Base-by-base conservation (phyloP, 2,113 vertebrate species). In the Larimichthys polyactis region DNA sequence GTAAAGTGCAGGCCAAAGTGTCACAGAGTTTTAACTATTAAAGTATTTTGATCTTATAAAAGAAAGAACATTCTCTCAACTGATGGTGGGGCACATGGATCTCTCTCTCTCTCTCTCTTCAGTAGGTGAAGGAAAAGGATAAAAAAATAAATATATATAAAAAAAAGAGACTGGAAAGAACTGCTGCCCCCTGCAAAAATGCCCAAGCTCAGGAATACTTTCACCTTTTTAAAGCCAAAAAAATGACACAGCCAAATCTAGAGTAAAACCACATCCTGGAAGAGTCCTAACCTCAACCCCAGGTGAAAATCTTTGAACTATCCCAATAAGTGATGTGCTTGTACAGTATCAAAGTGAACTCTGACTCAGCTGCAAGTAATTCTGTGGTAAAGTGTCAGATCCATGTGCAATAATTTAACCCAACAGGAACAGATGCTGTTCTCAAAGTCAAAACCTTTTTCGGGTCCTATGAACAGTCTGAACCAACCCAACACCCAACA, bases 201-300 rank as follows among this genome's bases (percentile, higher is more conserved):
- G 10, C 19, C 6, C 5, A 8, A 24, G 44, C 55, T 48, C 20
- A n/a, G 36, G 10, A 63, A 64, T n/a, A 11, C 46, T 68, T 78
- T 59, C 54, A 78, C 75, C 75, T 78, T 78, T 78, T 62, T 27
- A 29, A 57, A 64, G 48, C 46, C 67, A 2, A 27, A 71, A 59
- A 22, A 69, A 78, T 62, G 65, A 79, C 46, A 78, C 65, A 9
- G 63, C 46, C 57, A 55, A 46, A 51, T 74, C 63, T 52, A 20
- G 54, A 52, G 32, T 16, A 24, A 14, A 8, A 22, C 73, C 60
- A 44, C 36, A 36, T 22, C 44, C 5, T 68, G 44, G 59, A 58
- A 6, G n/a, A 71, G 59, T 57, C 27, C 32, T 20, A 8, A 70
- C 57, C 71, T 36, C 36, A 8, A 36, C 6, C 36, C 36, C 36